A percentile compares a stretch with the other conserved stretches of the same genome.
These are phyloP conservation scores for Stenolophus ochropezus DNA, from an alignment of 2,888 invertebrate species.

Conservation along the genomic window DNA sequence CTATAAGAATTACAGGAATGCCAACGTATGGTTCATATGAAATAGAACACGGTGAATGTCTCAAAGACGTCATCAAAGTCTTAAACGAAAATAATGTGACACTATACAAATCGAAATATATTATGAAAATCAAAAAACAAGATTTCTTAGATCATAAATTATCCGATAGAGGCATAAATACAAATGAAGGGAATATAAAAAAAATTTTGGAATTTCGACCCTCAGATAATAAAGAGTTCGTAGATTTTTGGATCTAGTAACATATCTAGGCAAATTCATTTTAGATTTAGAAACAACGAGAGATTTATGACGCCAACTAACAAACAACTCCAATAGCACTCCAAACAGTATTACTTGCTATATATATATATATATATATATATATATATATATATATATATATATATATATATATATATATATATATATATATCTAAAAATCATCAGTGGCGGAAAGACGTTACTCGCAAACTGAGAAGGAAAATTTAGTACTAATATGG, in stretches of 20 bases:
- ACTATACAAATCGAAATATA: not conserved
- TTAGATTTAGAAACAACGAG: not conserved
- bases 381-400: too few species aligned
- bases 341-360: not conserved
- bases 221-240: not conserved
- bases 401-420: too few species aligned
- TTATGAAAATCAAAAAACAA: not conserved
- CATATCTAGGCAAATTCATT: not conserved
- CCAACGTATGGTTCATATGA: not conserved
- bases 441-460: not conserved
- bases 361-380: too few species aligned
- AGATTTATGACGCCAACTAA: not conserved
- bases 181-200: not conserved
- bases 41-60: not conserved
- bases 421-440: too few species aligned
- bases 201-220: conserved; percentile 4
- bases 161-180: not conserved
- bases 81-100: not conserved
- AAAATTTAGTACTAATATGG: not conserved
- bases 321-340: not conserved
- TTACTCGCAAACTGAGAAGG: conserved; percentile 1
- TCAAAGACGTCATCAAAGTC: not conserved
- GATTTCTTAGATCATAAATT: conserved; percentile 16
- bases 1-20: not conserved
- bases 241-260: not conserved